phyloP scores from a whole-genome alignment of 2,888 invertebrate species.

The Petrolisthes cinctipes region DNA sequence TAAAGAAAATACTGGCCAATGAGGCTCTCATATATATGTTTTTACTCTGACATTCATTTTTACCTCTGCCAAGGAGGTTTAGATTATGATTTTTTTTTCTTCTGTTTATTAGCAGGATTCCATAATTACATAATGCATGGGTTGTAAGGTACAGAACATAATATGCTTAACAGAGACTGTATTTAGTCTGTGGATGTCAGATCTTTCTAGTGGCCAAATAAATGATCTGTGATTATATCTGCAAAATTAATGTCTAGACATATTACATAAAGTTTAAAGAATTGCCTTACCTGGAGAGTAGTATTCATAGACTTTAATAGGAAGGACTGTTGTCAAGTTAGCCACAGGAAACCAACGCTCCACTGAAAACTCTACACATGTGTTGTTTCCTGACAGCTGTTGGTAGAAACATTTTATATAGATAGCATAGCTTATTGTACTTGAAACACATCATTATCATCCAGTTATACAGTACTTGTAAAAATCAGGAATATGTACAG shows the following conservation, averaged over 20 bases:
- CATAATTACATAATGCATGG: too few relatives aligned
- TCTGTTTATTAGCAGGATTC: too few relatives aligned
- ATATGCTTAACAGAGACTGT: not conserved
- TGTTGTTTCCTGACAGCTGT: conserved; percentile 51
- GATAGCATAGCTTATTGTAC: too few relatives aligned
- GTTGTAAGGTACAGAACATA: not conserved
- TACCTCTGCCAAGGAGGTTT: too few relatives aligned
- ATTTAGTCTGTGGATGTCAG: not conserved
- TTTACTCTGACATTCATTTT: too few relatives aligned
- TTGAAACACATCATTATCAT: too few relatives aligned
- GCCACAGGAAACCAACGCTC: conserved; percentile 97
- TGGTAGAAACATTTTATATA: not conserved
- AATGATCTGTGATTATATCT: not conserved
- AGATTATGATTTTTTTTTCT: too few relatives aligned
- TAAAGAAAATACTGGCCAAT: too few relatives aligned
- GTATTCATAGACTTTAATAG: conserved; percentile 92
- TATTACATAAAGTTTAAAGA: not conserved
- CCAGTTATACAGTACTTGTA: too few relatives aligned
- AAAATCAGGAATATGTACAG: too few relatives aligned
- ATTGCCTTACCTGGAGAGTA: conserved; percentile 86
- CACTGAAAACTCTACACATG: conserved; percentile 90
- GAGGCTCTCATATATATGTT: too few relatives aligned
- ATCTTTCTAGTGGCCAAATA: not conserved
- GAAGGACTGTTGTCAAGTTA: conserved; percentile 93
- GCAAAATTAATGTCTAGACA: not conserved